Base-by-base conservation (phyloP, 2,888 invertebrate species). In the Epirrhoe alternata region DNA sequence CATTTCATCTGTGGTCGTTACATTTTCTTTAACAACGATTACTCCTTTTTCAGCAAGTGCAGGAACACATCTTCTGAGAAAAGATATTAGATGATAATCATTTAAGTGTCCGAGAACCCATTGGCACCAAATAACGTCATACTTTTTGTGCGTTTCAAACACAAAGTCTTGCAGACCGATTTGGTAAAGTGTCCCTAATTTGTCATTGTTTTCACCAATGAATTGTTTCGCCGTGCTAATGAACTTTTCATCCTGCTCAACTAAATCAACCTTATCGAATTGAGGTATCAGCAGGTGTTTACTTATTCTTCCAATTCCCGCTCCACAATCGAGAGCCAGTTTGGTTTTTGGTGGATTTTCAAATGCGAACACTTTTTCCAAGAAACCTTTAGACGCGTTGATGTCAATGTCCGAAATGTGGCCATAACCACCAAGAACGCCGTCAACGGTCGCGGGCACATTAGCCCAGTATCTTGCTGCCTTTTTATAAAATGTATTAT, bases 81-180 rank as follows among this genome's bases (percentile, higher is more conserved):
- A 99, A 17, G 93, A 85, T 30, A 98, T 88, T 50, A 99, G 94
- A 90, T 99, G 97, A 8, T 94, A 94, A 85, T 99, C 97, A 2
- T 96, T 96, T 53, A 99, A 90, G 85, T 98, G 97, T 0, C 97
- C 97, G 16, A 97, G 88, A 7, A 99, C 99, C 99, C 99, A 99
- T 83, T 99, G 99, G 77, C 96, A 96, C 99, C 99, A 99, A 76
- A 99, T 97, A 8, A 99, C 93, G 85, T 99, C 98, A 86, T 99
- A 99, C 70, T 94, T 95, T 45, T 94, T 92, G 68, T 94, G 93
- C 0, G 98, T 97, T n/a, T 88, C 87, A 84, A 99, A 99, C 30
- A 88, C 86, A 85, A 99, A 99, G 78, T 97, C 92, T 88, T 99
- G 99, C 61, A 99, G 93, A 75, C 97, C 97, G 12, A 94, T 84